A percentile compares a stretch with the other conserved stretches of the same genome.
Evolutionary conservation across 35 echinoderm and acorn worm species (phyloP).

Genomic region (Ophioderma brevispina): DNA sequence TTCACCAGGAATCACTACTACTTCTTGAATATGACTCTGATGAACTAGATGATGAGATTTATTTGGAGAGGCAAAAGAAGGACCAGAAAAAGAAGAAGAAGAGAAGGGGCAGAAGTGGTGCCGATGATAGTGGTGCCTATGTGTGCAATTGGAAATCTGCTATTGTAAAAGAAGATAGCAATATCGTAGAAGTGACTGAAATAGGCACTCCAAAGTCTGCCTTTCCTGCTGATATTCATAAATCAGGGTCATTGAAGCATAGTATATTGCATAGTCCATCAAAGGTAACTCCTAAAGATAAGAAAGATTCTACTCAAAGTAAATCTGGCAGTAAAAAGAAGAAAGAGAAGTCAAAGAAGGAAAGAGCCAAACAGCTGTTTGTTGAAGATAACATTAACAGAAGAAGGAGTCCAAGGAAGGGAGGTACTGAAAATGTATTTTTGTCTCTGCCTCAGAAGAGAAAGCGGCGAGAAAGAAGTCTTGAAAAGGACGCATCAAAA

Average conservation of each 20-base stretch:
- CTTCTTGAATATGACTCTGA: neutral
- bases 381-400: neutral
- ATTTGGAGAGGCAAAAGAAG: neutral
- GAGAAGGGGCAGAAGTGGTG: neutral
- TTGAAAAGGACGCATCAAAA: too few relatives aligned
- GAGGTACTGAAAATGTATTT: neutral
- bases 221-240: neutral
- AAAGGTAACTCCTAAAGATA: neutral
- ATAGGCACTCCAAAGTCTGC: neutral
- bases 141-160: neutral
- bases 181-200: neutral
- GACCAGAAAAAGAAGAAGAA: neutral
- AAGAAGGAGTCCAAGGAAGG: slow-evolving; percentile 8
- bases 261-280: neutral
- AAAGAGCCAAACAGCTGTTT: neutral
- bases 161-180: neutral
- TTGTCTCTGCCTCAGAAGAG: neutral
- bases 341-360: neutral
- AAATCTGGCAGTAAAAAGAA: neutral
- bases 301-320: neutral
- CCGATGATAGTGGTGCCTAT: neutral
- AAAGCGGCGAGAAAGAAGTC: neutral
- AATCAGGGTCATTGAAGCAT: neutral
- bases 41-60: neutral
- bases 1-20: slow-evolving; percentile 65